Conservation (phyloP, 53 echinoderm and acorn worm species). For the Paracentrotus lividus region DNA sequence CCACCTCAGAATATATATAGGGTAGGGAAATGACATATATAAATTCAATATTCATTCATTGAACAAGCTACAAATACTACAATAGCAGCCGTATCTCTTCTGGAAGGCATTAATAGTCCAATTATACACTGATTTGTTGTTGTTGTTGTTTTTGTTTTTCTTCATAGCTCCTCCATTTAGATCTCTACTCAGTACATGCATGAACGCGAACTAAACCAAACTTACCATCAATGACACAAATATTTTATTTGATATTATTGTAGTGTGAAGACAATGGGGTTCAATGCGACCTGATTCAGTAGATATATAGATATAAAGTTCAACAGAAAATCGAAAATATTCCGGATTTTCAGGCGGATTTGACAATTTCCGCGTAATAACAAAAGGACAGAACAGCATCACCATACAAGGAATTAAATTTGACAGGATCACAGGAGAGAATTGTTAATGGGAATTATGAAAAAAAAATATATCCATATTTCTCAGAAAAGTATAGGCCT, state of each 20-base stretch:
- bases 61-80: too few relatives aligned
- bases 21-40: too few relatives aligned
- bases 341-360: constrained; percentile 38
- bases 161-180: too few relatives aligned
- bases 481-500: constrained; percentile 5
- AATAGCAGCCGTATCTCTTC: too few relatives aligned
- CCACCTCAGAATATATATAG: not conserved
- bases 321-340: not conserved
- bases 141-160: too few relatives aligned
- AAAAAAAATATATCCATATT: not conserved
- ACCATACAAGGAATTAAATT: constrained; percentile 15
- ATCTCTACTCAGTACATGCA: too few relatives aligned
- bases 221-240: too few relatives aligned
- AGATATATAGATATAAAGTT: not conserved
- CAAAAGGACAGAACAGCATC: not conserved
- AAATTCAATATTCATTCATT: too few relatives aligned
- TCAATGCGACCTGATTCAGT: not conserved
- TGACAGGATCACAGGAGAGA: not conserved
- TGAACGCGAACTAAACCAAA: too few relatives aligned
- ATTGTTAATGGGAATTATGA: not conserved
- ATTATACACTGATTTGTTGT: too few relatives aligned
- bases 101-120: too few relatives aligned
- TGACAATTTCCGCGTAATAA: constrained; percentile 13
- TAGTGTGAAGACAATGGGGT: not conserved
- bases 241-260: too few relatives aligned